Evolutionary conservation across 30 jellyfish, hydroid and myxozoan genomes (phyloP).

Genomic region (Turritopsis dohrnii): DNA sequence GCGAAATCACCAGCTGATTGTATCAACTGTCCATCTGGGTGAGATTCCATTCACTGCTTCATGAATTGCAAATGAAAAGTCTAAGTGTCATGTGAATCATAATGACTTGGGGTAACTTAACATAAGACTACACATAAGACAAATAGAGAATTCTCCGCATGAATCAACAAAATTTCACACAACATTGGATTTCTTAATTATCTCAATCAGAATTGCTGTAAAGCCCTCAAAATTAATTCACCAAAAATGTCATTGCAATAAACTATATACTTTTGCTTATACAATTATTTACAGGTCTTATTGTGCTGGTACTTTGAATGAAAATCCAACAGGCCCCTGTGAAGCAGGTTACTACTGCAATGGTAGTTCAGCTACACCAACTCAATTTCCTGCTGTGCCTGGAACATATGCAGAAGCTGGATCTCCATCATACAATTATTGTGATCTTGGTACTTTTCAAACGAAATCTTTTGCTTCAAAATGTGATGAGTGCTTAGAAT

Average conservation of each 20-base stretch:
- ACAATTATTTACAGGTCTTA: constrained; percentile 45
- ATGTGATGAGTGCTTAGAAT: constrained; percentile 25
- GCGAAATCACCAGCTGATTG: constrained; percentile 88
- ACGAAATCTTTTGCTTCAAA: not conserved
- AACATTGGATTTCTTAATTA: no score
- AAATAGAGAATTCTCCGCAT: no score
- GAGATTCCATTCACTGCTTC: not conserved
- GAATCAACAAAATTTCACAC: no score
- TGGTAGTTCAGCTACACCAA: constrained; percentile 70
- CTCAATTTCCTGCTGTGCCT: constrained; percentile 52
- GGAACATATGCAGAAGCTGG: constrained; percentile 37
- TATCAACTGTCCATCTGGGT: constrained; percentile 84
- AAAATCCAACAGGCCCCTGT: constrained; percentile 98
- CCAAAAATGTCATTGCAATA: not conserved
- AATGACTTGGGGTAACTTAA: no score
- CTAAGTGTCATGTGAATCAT: no score
- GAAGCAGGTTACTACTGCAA: constrained; percentile 87
- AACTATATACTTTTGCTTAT: no score
- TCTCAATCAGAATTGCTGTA: not conserved
- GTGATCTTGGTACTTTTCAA: constrained; percentile 7
- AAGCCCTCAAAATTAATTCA: not conserved
- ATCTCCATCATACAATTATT: not conserved
- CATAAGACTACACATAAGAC: no score
- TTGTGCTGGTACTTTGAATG: constrained; percentile 90
- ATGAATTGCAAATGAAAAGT: no score